A percentile compares a stretch with the other conserved stretches of the same genome.
These are phyloP conservation scores for Chrysocyon brachyurus DNA, from an alignment of 2,797 vertebrate species.

Conservation along the genomic window DNA sequence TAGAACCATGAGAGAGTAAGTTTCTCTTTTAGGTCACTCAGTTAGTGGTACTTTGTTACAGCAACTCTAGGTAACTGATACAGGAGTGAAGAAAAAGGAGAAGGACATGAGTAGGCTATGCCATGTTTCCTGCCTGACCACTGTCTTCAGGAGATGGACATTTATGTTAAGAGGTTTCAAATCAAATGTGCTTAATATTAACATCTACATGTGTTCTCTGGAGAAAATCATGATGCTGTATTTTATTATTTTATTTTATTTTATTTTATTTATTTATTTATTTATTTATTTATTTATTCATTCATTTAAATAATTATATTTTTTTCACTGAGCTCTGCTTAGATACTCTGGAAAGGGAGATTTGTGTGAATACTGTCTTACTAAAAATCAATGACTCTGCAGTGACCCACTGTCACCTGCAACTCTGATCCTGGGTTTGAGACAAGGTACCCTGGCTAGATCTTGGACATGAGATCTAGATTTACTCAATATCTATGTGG, in stretches of 20 bases:
- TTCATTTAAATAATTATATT: neutral
- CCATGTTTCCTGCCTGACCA: neutral
- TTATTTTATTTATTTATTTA: neutral
- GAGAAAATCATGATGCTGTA: neutral
- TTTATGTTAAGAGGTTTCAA: neutral
- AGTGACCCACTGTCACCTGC: neutral
- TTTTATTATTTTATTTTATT: neutral
- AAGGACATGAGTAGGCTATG: neutral
- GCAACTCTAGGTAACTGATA: neutral
- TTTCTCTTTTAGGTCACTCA: neutral
- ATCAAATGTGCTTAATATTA: constrained; percentile 11
- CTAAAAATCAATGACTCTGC: neutral
- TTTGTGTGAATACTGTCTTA: neutral
- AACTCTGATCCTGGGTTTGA: neutral
- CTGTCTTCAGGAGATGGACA: neutral
- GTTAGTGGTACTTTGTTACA: neutral
- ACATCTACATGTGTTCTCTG: rapidly evolving
- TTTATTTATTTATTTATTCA: neutral
- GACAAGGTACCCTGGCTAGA: neutral
- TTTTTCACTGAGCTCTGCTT: neutral
- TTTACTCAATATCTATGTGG: neutral
- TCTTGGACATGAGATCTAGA: neutral
- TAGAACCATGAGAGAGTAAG: neutral
- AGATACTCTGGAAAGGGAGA: neutral
- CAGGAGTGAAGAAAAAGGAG: neutral